phyloP scores from a whole-genome alignment of 1,140 invertebrate genomes.

The Brachionus asplanchnoidis region DNA sequence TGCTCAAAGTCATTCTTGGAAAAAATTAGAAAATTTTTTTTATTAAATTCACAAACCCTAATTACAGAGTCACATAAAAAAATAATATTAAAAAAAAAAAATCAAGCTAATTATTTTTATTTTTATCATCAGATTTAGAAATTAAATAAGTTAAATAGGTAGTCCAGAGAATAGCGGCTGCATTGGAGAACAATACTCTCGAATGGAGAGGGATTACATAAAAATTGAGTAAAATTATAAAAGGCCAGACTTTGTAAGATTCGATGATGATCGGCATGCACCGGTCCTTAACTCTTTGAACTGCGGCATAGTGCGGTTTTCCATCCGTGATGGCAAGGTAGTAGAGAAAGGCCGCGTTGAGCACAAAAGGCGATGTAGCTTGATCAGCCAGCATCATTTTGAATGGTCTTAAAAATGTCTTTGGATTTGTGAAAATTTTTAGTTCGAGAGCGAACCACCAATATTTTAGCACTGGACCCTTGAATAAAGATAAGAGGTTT shows the following conservation, averaged over 20 bases:
- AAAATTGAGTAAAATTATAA: conserved; percentile 26
- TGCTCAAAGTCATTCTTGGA: background rate
- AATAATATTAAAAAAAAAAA: background rate
- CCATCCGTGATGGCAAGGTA: conserved; percentile 15
- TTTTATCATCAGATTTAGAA: background rate
- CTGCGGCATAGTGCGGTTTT: background rate
- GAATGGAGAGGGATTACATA: conserved; percentile 19
- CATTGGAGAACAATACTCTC: conserved; percentile 29
- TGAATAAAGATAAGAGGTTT: background rate
- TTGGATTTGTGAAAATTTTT: conserved; percentile 21
- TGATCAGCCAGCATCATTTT: conserved; percentile 39
- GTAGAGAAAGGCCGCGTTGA: background rate
- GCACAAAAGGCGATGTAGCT: background rate
- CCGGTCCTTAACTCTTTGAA: background rate
- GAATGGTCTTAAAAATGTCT: conserved; percentile 11
- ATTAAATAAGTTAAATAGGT: conserved; percentile 34
- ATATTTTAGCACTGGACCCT: conserved; percentile 9
- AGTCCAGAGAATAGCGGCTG: background rate
- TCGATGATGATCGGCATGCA: background rate
- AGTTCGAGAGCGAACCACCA: conserved; percentile 38
- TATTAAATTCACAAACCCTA: background rate
- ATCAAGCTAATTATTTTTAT: background rate
- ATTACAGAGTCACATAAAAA: background rate
- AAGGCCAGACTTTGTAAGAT: conserved; percentile 36
- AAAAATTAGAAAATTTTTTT: background rate